Base-by-base conservation (phyloP, 1,140 invertebrate species). In the Atta cephalotes region DNA sequence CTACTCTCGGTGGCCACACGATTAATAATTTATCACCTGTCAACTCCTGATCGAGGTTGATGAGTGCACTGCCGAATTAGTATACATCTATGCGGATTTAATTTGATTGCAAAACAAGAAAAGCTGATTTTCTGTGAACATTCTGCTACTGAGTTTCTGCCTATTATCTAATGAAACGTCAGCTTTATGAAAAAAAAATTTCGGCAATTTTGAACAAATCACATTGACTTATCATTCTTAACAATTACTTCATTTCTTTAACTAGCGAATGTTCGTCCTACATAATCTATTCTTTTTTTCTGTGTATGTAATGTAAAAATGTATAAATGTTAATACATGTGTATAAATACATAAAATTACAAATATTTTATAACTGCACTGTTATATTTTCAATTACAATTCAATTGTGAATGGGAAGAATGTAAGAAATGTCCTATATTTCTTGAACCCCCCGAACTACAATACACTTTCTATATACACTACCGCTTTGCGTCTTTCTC, bases 1-100 rank as follows among this genome's bases (percentile, higher is more conserved):
- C 77, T 66, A 56, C 86, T 80, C 88, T 65, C 31, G 72, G 74
- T 79, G 62, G 70, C 60, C 81, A 87, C 39, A 65, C 85, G 87
- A 91, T 91, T 91, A 91, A 91, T 91, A 90, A 91, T 91, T 91
- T 91, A 91, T 91, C 79, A 82, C 88, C 87, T 90, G 77, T 87
- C 89, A 39, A 49, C 77, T 49, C 31, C 28, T 51, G 56, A 76
- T 58, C 81, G n/a, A 56, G 51, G 56, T 16, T 82, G 86, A 78
- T 89, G 72, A 80, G 70, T 31, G n/a, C 14, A 10, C 82, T 84
- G 51, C 60, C 82, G 18, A 89, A 81, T 81, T 81, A 86, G 60
- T 72, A 82, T 77, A 85, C 45, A 77, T 63, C 71, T 62, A 49
- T 63, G 62, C 31, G 58, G 39, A 62, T 85, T 77, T 77, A 63